Evolutionary conservation across 2,888 invertebrate genomes (phyloP), one percentile per base, ranked within the genome.

Genomic region (Rapana venosa): DNA sequence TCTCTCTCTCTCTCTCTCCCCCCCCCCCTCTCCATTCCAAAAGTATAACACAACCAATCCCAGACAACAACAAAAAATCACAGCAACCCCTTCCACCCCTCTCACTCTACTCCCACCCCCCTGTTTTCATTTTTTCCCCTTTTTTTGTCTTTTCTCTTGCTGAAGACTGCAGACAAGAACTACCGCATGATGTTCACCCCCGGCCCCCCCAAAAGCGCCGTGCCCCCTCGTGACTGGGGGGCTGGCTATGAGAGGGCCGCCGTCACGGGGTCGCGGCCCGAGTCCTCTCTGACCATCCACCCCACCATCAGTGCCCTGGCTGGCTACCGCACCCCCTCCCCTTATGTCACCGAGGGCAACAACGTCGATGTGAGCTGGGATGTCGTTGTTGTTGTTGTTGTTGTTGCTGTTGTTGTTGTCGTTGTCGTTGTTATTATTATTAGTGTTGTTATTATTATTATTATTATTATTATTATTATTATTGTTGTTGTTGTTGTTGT

Each of bases 171-270:
- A 5, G 87, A 90, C 90, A 86, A 86, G 87, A 90, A 90, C 90
- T 77, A 88, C 61, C 77, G 90, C 81, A 88, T 87, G 88, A 90
- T 90, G 83, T 90, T 89, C 87, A 90, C 90, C 26, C 90, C 90
- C 11, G 83, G 79, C 8, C 90, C 90, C 30, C 90, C 90, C 1
- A 90, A 83, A 32, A 89, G 90, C 81, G 90, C 90, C 0, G 90
- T 79, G 8, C 90, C 90, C 20, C 87, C 58, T 47, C 56, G 84
- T 30, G 30, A 30, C 8, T n/a, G 30, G n/a, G n/a, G 30, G n/a
- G 47, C 26, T 1, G 15, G 56, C 5, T 17, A 30, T 20, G 66
- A 70, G 20, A 5, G 56, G 32, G 22, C 47, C 11, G 30, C n/a
- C 22, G 36, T n/a, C 89, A 58, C 56, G 5, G 79, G 81, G 13